Evolutionary conservation across 2,888 invertebrate genomes (phyloP).

Genomic region (Esperia sulphurella): DNA sequence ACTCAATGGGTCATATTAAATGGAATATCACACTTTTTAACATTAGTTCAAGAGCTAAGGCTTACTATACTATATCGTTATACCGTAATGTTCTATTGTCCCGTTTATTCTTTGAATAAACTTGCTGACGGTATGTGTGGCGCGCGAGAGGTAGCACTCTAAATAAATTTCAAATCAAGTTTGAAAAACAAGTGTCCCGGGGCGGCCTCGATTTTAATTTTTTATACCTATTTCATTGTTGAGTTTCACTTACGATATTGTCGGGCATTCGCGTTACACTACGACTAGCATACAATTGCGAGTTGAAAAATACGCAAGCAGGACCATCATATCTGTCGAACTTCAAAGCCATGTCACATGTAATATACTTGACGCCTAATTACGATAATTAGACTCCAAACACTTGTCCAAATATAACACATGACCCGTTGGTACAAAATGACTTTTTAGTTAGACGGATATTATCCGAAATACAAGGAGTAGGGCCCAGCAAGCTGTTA

Average conservation of each 20-base stretch:
- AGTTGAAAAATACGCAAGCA: background rate
- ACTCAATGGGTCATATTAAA: no score
- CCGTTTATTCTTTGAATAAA: background rate
- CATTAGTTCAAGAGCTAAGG: no score
- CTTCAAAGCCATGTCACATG: no score
- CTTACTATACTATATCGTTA: background rate
- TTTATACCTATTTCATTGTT: background rate
- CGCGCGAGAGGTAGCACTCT: constrained; percentile 43
- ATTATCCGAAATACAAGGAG: no score
- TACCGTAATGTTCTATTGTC: background rate
- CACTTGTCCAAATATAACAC: no score
- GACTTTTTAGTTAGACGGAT: no score
- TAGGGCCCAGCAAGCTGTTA: no score
- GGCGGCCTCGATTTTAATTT: constrained; percentile 22
- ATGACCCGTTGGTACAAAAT: no score
- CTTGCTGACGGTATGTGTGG: background rate
- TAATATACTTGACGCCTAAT: no score
- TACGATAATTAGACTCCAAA: no score
- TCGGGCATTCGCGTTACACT: constrained; percentile 18
- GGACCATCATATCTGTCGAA: no score
- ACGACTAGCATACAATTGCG: constrained; percentile 30
- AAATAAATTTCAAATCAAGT: constrained; percentile 55
- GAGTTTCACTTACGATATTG: constrained; percentile 10
- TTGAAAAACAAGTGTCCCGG: constrained; percentile 61
- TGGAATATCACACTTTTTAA: no score